Percentiles rank a stretch among this genome's conserved stretches.
These are phyloP conservation scores for Poeciliopsis turrubarensis DNA, from an alignment of 2,113 vertebrate species.

Conservation along the genomic window DNA sequence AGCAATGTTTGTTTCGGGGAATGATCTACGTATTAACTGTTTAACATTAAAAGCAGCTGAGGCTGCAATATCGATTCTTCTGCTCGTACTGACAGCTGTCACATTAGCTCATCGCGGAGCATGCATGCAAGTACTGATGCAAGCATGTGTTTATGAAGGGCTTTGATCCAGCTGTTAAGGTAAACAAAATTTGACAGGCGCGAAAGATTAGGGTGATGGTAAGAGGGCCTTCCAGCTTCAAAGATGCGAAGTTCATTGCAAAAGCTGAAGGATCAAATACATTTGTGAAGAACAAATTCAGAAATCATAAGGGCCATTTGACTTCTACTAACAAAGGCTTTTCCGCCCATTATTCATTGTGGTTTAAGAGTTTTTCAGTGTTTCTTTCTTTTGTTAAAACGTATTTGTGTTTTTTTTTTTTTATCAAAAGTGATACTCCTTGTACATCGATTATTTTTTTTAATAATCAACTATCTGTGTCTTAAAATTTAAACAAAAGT, in stretches of 20 bases:
- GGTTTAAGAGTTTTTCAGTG: too few relatives aligned
- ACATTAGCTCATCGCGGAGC: not conserved
- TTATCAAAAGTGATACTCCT: too few relatives aligned
- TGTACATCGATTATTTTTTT: too few relatives aligned
- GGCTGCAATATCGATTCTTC: not conserved
- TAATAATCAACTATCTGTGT: too few relatives aligned
- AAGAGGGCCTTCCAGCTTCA: too few relatives aligned
- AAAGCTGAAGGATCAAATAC: too few relatives aligned
- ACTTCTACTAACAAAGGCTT: not conserved
- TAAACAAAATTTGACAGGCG: not conserved
- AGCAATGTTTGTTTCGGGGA: conserved; percentile 6
- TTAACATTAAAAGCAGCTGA: not conserved
- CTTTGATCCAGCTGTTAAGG: not conserved
- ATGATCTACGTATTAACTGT: not conserved
- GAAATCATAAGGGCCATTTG: too few relatives aligned
- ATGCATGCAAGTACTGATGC: not conserved
- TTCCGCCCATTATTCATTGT: not conserved
- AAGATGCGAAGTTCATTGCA: too few relatives aligned
- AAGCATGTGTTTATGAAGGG: not conserved
- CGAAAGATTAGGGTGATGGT: too few relatives aligned
- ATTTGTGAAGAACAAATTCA: too few relatives aligned
- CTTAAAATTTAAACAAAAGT: too few relatives aligned
- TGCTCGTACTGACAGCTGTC: not conserved
- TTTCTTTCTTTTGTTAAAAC: not conserved
- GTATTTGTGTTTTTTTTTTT: too few relatives aligned